Evolutionary conservation across 2,888 invertebrate species (phyloP), one percentile per base, ranked within the genome.

Genomic region (Cryptocephalus moraei): DNA sequence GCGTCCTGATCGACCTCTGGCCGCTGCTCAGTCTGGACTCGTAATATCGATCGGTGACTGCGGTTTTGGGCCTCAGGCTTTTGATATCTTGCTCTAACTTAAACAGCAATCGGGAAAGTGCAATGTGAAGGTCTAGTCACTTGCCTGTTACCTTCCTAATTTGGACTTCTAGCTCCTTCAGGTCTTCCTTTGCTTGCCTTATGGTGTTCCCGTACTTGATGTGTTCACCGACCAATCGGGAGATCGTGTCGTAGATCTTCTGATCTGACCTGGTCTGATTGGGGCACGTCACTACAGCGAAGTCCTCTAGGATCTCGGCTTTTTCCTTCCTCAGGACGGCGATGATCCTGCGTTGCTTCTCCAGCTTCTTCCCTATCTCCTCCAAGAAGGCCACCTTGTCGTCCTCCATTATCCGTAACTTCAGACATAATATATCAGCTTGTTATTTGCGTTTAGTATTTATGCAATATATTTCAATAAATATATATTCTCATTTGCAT

Each of bases 371-470:
- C 57, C 80, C 80, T 22, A 80, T 81, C 61, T 86, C 84, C 61
- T 81, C 82, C 45, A 78, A 77, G 61, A 86, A 87, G 0, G 81
- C 77, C 9, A 78, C 74, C 1, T 86, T 75, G 65, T 89, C 87
- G 50, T 84, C 81, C 66, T 91, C 88, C 86, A 90, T 88, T 56
- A 88, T 84, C 12, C 88, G 76, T 64, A 84, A 85, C 76, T 82
- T 68, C 22, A 22, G 2, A 22, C 22, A 22, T n/a, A n/a, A n/a
- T n/a, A n/a, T n/a, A n/a, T n/a, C n/a, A n/a, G n/a, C n/a, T n/a
- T n/a, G n/a, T n/a, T n/a, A n/a, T n/a, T n/a, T n/a, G n/a, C n/a
- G n/a, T n/a, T n/a, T n/a, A n/a, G n/a, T n/a, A n/a, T n/a, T n/a
- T n/a, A n/a, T n/a, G n/a, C n/a, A n/a, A n/a, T n/a, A n/a, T n/a